A percentile compares a stretch with the other conserved stretches of the same genome.
Conservation (phyloP, 2,113 vertebrate genomes). For the Podilymbus podiceps region DNA sequence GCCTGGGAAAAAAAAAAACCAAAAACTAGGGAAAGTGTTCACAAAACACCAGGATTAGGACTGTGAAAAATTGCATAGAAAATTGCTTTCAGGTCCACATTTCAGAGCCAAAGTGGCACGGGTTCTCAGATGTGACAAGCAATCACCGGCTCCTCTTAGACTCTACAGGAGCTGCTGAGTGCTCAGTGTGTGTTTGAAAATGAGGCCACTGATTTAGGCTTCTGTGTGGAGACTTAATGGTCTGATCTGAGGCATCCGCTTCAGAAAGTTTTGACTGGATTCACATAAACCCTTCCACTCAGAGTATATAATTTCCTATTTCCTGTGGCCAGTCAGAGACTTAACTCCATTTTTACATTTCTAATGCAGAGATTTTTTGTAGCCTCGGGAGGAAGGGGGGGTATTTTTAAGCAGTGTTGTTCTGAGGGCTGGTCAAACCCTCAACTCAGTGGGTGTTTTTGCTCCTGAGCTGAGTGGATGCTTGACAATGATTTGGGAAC, state of each 20-base stretch:
- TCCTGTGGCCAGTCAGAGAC: not conserved
- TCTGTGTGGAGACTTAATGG: conserved; percentile 18
- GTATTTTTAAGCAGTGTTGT: not conserved
- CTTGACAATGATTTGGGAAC: not conserved
- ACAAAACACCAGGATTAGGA: not conserved
- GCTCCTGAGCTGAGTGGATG: not conserved
- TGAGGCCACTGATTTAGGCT: not conserved
- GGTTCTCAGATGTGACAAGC: conserved; percentile 38
- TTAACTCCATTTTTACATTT: not conserved
- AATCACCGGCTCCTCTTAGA: not conserved
- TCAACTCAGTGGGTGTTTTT: not conserved
- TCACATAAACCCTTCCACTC: conserved; percentile 6
- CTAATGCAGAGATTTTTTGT: not conserved
- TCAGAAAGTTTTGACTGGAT: conserved; percentile 35
- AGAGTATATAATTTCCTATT: not conserved
- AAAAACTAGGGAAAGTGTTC: not conserved
- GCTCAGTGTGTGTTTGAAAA: conserved; percentile 45
- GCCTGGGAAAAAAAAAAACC: not conserved
- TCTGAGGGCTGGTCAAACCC: not conserved
- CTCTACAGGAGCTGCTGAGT: not conserved
- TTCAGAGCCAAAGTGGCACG: not conserved
- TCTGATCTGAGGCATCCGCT: conserved; percentile 18
- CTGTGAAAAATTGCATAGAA: conserved; percentile 6
- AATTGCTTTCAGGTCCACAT: conserved; percentile 5
- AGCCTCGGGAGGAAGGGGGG: not conserved